phyloP scores from a whole-genome alignment of 2,797 vertebrate genomes.

The Alosa sapidissima region DNA sequence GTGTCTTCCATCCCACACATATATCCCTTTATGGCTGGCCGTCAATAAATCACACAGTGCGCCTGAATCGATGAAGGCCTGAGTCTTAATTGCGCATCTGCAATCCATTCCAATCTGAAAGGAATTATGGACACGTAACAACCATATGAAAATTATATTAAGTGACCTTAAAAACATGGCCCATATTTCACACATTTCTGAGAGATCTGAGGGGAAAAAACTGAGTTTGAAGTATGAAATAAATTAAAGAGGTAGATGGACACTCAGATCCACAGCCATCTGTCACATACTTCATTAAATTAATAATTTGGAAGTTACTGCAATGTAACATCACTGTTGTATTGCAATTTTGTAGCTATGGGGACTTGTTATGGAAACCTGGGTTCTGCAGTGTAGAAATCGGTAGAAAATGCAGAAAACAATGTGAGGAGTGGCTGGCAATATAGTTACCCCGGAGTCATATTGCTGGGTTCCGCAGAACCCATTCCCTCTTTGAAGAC shows the following conservation, averaged over 20 bases:
- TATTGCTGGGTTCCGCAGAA: constrained; percentile 15
- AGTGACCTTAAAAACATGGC: not conserved
- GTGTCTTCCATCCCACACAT: not conserved
- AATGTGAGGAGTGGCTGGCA: not conserved
- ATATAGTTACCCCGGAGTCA: not conserved
- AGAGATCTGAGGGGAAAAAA: not conserved
- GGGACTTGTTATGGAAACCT: not conserved
- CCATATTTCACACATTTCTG: not conserved
- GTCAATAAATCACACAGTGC: constrained; percentile 4
- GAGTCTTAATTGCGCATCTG: constrained; percentile 18
- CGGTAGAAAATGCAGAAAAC: not conserved
- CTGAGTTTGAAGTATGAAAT: not conserved
- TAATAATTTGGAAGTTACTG: not conserved
- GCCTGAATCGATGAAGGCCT: not conserved
- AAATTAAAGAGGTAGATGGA: not conserved
- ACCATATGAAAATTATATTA: not conserved
- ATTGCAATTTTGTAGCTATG: not conserved
- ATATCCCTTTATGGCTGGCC: not conserved
- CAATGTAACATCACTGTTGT: not conserved
- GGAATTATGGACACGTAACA: constrained; percentile 16
- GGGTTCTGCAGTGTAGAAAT: not conserved
- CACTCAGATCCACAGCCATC: not conserved
- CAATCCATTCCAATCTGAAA: constrained; percentile 9
- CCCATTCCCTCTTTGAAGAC: constrained; percentile 24
- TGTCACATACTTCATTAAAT: not conserved